A percentile compares a stretch with the other conserved stretches of the same genome.
phyloP scores from a whole-genome alignment of 1,140 invertebrate species.

The Aphidius ervi region DNA sequence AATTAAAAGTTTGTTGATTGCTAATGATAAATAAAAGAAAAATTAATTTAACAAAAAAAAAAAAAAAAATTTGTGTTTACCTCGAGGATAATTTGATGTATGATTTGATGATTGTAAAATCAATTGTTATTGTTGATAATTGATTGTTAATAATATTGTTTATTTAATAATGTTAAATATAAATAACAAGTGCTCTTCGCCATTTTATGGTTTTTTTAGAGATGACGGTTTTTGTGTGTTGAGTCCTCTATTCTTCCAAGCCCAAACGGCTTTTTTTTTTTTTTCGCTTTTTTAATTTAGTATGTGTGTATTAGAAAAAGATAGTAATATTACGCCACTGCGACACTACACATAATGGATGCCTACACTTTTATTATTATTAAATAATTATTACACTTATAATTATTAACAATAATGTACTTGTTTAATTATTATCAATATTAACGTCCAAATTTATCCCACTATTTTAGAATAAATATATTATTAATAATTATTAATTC shows the following conservation, averaged over 20 bases:
- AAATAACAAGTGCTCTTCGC: slow-evolving; percentile 41
- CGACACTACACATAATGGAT: slow-evolving; percentile 25
- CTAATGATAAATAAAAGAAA: too few relatives aligned
- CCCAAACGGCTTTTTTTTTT: slow-evolving; percentile 23
- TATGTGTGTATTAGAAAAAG: slow-evolving; percentile 20
- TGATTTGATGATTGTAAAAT: not conserved
- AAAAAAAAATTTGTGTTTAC: too few relatives aligned
- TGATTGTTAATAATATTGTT: not conserved
- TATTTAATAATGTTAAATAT: slow-evolving; percentile 18
- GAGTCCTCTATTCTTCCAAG: slow-evolving; percentile 17
- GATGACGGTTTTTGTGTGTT: slow-evolving; percentile 6
- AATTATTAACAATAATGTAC: too few relatives aligned
- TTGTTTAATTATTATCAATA: too few relatives aligned
- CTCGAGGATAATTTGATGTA: not conserved
- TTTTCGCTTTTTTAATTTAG: not conserved
- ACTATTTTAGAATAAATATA: too few relatives aligned
- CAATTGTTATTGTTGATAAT: not conserved
- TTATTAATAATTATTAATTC: too few relatives aligned
- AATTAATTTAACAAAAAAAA: too few relatives aligned
- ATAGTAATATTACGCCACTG: slow-evolving; percentile 28
- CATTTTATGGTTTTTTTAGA: slow-evolving; percentile 33
- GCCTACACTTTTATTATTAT: not conserved
- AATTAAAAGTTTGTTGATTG: too few relatives aligned
- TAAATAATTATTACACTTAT: too few relatives aligned
- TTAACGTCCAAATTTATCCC: too few relatives aligned